Evolutionary conservation across 2,113 vertebrate species (phyloP).

Genomic region (Nycticorax nycticorax): DNA sequence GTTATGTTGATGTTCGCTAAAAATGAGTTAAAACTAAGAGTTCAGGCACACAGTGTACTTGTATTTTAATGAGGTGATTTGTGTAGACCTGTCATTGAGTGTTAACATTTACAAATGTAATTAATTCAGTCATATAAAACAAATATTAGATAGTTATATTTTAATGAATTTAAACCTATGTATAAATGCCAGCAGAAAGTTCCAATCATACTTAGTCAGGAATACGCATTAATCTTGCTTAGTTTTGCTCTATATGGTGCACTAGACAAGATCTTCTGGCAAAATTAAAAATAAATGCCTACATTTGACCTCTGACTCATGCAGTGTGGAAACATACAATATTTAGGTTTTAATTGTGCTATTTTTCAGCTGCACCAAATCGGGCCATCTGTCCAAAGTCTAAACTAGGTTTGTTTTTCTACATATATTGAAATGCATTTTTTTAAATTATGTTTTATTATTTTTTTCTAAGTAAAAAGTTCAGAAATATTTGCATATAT

Average conservation of each 20-base stretch:
- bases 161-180: slow-evolving; percentile 77
- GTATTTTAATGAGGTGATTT: slow-evolving; percentile 59
- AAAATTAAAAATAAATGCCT: slow-evolving; percentile 80
- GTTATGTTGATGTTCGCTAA: slow-evolving; percentile 18
- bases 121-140: slow-evolving; percentile 67
- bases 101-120: slow-evolving; percentile 73
- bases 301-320: slow-evolving; percentile 77
- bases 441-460: slow-evolving; percentile 42
- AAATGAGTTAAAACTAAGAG: slow-evolving; percentile 40
- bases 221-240: slow-evolving; percentile 79
- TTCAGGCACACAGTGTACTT: slow-evolving; percentile 33
- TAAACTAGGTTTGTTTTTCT: slow-evolving; percentile 57
- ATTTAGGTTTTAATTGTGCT: slow-evolving; percentile 65
- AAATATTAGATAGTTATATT: slow-evolving; percentile 68
- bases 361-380: slow-evolving; percentile 58
- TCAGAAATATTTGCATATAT: slow-evolving; percentile 36
- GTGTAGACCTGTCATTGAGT: slow-evolving; percentile 57
- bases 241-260: slow-evolving; percentile 69
- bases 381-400: slow-evolving; percentile 56
- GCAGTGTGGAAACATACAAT: slow-evolving; percentile 81
- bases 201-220: slow-evolving; percentile 78
- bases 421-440: slow-evolving; percentile 25
- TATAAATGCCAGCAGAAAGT: slow-evolving; percentile 76
- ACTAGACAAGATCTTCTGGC: slow-evolving; percentile 67
- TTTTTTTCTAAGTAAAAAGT: slow-evolving; percentile 23